These are phyloP conservation scores for Acanthurus lineatus DNA, from an alignment of 2,797 vertebrate species.

Conservation along the genomic window DNA sequence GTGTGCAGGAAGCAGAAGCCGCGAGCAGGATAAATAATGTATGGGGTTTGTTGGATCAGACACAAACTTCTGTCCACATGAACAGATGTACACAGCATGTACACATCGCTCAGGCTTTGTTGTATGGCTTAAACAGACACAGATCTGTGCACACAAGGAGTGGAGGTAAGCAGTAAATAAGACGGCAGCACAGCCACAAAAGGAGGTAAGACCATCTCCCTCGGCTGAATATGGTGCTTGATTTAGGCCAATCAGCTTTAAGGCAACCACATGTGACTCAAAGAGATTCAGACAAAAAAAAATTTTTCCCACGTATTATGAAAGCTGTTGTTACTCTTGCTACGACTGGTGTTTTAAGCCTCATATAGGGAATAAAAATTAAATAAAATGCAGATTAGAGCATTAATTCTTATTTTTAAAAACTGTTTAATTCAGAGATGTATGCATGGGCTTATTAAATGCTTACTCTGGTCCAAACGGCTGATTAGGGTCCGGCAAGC, in stretches of 20 bases:
- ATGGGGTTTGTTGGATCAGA: conserved; percentile 53
- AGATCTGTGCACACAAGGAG: conserved; percentile 6
- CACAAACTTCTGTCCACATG: conserved; percentile 49
- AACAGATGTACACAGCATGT: neutral
- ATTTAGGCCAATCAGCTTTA: conserved; percentile 8
- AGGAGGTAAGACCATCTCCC: neutral
- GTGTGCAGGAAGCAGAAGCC: conserved; percentile 51
- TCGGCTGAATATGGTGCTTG: neutral
- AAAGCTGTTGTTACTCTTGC: neutral
- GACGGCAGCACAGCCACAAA: conserved; percentile 14
- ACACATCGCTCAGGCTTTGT: conserved; percentile 48
- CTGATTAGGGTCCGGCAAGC: conserved; percentile 90
- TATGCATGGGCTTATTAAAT: neutral
- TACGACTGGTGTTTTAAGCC: neutral
- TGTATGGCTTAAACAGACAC: conserved; percentile 17
- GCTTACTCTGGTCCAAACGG: conserved; percentile 92
- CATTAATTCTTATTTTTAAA: neutral
- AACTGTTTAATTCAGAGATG: neutral
- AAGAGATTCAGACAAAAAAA: conserved; percentile 8
- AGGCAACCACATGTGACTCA: conserved; percentile 13
- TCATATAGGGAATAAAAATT: neutral
- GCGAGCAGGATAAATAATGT: conserved; percentile 67
- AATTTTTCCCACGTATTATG: neutral
- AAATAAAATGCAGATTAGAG: neutral
- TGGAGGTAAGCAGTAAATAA: conserved; percentile 67